phyloP scores from a whole-genome alignment of 2,797 vertebrate genomes.

The Sebastes oblongus region DNA sequence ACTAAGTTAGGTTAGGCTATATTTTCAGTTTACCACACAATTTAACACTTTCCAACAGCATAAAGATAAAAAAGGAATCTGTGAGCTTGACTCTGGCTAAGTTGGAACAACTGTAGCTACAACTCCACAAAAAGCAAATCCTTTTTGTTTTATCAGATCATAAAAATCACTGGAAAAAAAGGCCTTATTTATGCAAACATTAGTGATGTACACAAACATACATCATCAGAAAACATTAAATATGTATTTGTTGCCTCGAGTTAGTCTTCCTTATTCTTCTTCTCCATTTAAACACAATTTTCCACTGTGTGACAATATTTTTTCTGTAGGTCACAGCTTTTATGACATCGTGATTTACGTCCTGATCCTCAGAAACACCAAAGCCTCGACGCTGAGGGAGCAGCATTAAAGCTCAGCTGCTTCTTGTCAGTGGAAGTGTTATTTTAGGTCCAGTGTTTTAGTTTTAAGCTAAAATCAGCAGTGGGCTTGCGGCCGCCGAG shows the following conservation, averaged over 20 bases:
- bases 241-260: not conserved
- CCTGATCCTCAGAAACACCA: not conserved
- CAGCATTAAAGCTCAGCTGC: constrained; percentile 51
- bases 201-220: not conserved
- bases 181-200: not conserved
- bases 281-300: not conserved
- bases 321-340: not conserved
- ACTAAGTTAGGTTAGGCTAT: too few species aligned
- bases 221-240: not conserved
- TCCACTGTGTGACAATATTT: not conserved
- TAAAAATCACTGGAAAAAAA: not conserved
- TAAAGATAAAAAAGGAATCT: not conserved
- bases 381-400: constrained; percentile 29
- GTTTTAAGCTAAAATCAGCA: constrained; percentile 74
- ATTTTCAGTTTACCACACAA: not conserved
- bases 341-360: not conserved
- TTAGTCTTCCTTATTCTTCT: too few species aligned
- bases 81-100: too few species aligned
- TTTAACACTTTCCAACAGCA: not conserved
- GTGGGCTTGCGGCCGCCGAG: constrained; percentile 54
- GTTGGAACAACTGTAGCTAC: not conserved
- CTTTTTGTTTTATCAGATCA: not conserved
- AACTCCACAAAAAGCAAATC: not conserved
- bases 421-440: constrained; percentile 59
- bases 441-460: constrained; percentile 68